phyloP scores from a whole-genome alignment of 92 coral and sea anemone genomes.

The Actinernus sp. region DNA sequence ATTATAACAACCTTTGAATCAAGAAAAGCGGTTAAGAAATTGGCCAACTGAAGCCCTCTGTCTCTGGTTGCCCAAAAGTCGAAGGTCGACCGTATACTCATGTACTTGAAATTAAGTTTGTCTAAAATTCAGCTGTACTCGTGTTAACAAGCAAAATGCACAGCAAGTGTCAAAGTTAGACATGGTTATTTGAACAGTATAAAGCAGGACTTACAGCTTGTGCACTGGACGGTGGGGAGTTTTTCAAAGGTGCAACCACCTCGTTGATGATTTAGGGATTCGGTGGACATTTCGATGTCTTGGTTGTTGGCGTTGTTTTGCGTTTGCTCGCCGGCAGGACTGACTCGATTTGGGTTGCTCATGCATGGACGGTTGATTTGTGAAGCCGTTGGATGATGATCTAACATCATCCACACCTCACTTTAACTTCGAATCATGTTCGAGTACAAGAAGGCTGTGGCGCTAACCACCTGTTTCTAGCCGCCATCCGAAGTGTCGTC shows the following conservation, averaged over 20 bases:
- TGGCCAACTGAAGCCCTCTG: too few relatives aligned
- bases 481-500: slow-evolving; percentile 23
- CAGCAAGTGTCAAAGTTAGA: too few relatives aligned
- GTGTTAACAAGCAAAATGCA: too few relatives aligned
- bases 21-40: too few relatives aligned
- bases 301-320: not conserved
- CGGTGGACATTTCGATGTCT: slow-evolving; percentile 16
- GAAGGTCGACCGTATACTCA: too few relatives aligned
- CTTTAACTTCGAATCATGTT: slow-evolving; percentile 8
- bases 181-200: not conserved
- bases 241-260: slow-evolving; percentile 30
- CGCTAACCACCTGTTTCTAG: slow-evolving; percentile 21
- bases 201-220: slow-evolving; percentile 26
- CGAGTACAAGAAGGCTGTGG: not conserved
- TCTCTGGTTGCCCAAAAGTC: too few relatives aligned
- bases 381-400: slow-evolving; percentile 28
- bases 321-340: slow-evolving; percentile 1
- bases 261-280: slow-evolving; percentile 11
- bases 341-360: slow-evolving; percentile 45
- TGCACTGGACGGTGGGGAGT: slow-evolving; percentile 20
- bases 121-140: too few relatives aligned
- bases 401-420: slow-evolving; percentile 43
- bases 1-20: too few relatives aligned
- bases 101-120: too few relatives aligned
- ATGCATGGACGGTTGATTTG: slow-evolving; percentile 8